Evolutionary conservation across 2,113 vertebrate genomes (phyloP).

Genomic region (Gila orcuttii): DNA sequence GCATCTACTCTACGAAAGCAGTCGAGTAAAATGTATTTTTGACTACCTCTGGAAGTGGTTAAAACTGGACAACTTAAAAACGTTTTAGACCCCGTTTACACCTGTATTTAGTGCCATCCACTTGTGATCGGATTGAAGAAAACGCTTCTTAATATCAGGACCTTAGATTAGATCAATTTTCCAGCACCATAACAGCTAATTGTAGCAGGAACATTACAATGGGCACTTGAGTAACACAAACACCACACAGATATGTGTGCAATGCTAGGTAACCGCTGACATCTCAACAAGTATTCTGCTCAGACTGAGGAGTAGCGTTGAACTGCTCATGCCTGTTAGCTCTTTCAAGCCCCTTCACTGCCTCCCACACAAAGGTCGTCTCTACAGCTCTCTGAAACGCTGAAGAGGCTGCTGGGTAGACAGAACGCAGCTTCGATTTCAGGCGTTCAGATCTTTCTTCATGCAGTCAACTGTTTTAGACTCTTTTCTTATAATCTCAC

Average conservation of each 20-base stretch:
- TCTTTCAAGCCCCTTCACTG: conserved; percentile 10
- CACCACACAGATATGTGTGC: no score
- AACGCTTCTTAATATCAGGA: no score
- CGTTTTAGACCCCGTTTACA: no score
- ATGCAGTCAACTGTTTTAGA: conserved; percentile 62
- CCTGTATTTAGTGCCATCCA: no score
- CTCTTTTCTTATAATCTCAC: conserved; percentile 82
- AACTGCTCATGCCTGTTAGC: conserved; percentile 9
- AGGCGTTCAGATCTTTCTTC: conserved; percentile 69
- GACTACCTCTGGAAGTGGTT: no score
- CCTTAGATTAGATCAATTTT: not conserved
- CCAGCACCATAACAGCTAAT: not conserved
- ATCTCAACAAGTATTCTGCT: conserved; percentile 54
- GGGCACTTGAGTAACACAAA: not conserved
- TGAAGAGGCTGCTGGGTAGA: conserved; percentile 20
- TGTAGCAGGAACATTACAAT: conserved; percentile 1
- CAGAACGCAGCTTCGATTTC: conserved; percentile 44
- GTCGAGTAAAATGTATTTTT: no score
- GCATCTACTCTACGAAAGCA: no score
- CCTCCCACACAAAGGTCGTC: conserved; percentile 6
- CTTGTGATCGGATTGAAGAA: no score
- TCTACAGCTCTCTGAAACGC: not conserved
- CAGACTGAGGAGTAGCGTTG: conserved; percentile 41
- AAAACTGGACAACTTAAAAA: no score
- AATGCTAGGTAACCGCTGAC: conserved; percentile 49